Percentiles rank a stretch among this genome's conserved stretches.
Conservation (phyloP, 2,113 vertebrate genomes). For the Piprites chloris region DNA sequence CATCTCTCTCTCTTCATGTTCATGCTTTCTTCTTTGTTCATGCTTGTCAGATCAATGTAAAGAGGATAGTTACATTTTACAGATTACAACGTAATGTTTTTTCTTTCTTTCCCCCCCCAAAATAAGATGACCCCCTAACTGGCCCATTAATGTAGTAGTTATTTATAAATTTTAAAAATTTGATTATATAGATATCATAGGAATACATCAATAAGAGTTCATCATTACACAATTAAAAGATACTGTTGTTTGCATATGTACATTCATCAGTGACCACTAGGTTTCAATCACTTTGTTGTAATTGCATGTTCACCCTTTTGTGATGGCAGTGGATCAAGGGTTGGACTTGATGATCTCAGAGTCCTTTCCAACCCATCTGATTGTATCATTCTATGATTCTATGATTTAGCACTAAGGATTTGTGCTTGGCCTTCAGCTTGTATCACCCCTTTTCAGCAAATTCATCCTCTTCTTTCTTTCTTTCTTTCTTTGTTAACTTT, state of each 20-base stretch:
- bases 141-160: not conserved
- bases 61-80: not conserved
- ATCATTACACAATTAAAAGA: not conserved
- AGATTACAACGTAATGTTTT: not conserved
- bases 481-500: not conserved
- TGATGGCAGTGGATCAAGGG: no score
- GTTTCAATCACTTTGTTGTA: not conserved
- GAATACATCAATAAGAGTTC: not conserved
- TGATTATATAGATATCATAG: not conserved
- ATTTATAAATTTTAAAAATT: not conserved
- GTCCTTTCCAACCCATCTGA: no score
- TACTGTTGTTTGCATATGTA: not conserved
- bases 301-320: not conserved
- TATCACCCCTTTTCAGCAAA: not conserved
- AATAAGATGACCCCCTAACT: not conserved
- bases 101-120: not conserved
- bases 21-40: not conserved
- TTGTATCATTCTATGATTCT: no score
- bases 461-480: not conserved
- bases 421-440: not conserved
- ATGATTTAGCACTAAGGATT: not conserved
- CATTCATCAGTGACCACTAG: not conserved
- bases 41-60: not conserved
- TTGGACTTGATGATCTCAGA: no score
- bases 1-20: not conserved